Evolutionary conservation across 2,888 invertebrate species (phyloP).

Genomic region (Clunio marinus): DNA sequence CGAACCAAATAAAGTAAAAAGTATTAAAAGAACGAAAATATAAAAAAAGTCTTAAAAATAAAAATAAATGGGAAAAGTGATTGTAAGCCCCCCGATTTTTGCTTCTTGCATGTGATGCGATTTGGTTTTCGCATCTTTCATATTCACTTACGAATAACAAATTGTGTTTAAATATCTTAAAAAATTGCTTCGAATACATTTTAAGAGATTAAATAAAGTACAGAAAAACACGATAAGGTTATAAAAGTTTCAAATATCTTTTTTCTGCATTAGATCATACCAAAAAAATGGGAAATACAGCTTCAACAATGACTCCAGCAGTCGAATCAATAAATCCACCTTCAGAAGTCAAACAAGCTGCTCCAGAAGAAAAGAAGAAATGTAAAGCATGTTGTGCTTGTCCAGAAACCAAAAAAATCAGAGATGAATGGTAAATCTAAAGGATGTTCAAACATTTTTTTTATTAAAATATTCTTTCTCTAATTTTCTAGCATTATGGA

Average conservation of each 20-base stretch:
- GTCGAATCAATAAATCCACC: not conserved
- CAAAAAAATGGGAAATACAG: constrained; percentile 20
- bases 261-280: not conserved
- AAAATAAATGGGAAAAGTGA: too few relatives aligned
- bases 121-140: too few relatives aligned
- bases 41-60: too few relatives aligned
- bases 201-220: too few relatives aligned
- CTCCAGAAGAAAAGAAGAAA: constrained; percentile 63
- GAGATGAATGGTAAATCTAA: constrained; percentile 80
- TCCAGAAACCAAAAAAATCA: constrained; percentile 85
- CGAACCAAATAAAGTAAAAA: too few relatives aligned
- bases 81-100: too few relatives aligned
- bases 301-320: not conserved
- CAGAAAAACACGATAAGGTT: too few relatives aligned
- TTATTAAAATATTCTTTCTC: not conserved
- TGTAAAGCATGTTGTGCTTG: constrained; percentile 95
- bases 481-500: constrained; percentile 69
- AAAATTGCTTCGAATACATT: too few relatives aligned
- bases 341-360: not conserved
- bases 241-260: not conserved
- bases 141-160: too few relatives aligned
- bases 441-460: constrained; percentile 21
- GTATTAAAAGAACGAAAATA: too few relatives aligned
- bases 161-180: too few relatives aligned
- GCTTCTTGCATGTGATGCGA: too few relatives aligned